Conservation (phyloP, 1,140 invertebrate species). For the Pseudobourletiella spinata region DNA sequence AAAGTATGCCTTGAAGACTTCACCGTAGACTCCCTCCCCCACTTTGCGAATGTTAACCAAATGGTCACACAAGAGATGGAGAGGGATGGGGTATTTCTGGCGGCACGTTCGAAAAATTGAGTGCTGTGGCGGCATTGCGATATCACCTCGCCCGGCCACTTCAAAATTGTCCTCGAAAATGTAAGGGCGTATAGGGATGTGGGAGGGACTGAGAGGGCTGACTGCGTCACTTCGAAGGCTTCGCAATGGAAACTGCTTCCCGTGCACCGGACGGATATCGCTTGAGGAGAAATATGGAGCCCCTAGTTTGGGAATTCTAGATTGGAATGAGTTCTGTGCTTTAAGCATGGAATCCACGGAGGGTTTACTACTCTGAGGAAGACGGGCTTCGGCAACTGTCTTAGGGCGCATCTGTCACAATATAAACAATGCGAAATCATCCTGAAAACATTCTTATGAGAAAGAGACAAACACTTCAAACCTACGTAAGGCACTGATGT, state of each 20-base stretch:
- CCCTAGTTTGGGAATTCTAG: too few species aligned
- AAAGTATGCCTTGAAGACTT: slow-evolving; percentile 57
- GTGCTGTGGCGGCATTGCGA: neutral
- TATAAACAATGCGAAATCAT: too few species aligned
- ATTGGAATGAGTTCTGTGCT: too few species aligned
- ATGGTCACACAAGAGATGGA: slow-evolving; percentile 31
- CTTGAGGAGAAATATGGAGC: too few species aligned
- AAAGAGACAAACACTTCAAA: too few species aligned
- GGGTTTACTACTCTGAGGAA: too few species aligned
- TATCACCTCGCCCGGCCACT: neutral
- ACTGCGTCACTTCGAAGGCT: neutral
- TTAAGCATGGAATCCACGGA: too few species aligned
- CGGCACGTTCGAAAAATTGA: slow-evolving; percentile 17
- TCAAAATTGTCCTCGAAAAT: neutral
- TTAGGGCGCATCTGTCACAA: neutral
- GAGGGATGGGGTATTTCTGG: slow-evolving; percentile 23
- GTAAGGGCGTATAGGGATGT: neutral
- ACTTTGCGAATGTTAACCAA: slow-evolving; percentile 66
- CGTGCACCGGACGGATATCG: too few species aligned
- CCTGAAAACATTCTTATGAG: too few species aligned
- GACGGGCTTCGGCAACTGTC: neutral
- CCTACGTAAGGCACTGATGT: too few species aligned
- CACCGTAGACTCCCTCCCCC: slow-evolving; percentile 85
- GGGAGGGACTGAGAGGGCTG: neutral
- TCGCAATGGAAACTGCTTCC: too few species aligned